These are phyloP conservation scores for Tympanoctomys barrerae DNA, from an alignment of 2,797 vertebrate genomes.

Conservation along the genomic window DNA sequence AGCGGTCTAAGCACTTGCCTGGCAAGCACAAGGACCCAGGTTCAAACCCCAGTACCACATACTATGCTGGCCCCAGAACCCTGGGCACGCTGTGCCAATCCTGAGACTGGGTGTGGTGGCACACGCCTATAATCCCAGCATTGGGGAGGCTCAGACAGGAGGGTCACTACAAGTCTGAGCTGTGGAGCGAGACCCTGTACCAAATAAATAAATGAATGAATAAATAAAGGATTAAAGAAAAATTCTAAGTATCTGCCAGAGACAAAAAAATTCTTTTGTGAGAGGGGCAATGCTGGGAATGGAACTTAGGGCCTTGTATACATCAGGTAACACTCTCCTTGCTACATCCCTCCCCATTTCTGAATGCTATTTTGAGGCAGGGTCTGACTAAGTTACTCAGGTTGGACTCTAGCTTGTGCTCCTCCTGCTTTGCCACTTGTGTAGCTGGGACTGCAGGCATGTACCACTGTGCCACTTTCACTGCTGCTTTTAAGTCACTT, in stretches of 20 bases:
- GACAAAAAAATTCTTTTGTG: not conserved
- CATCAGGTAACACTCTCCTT: not conserved
- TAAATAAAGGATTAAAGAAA: not conserved
- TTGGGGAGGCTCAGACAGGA: too few species aligned
- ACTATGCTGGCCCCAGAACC: too few species aligned
- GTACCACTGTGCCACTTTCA: not conserved
- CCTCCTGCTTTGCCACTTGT: not conserved
- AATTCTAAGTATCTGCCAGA: constrained; percentile 44
- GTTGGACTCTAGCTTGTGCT: not conserved
- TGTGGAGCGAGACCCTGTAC: too few species aligned
- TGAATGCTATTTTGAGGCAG: not conserved
- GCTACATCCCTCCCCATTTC: not conserved
- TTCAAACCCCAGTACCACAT: too few species aligned
- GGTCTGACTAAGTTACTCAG: not conserved
- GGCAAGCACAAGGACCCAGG: too few species aligned
- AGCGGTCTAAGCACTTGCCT: too few species aligned
- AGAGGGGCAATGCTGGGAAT: not conserved
- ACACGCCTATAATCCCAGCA: too few species aligned
- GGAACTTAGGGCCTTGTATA: not conserved
- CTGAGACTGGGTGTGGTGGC: too few species aligned
- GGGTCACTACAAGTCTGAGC: too few species aligned
- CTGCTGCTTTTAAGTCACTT: not conserved
- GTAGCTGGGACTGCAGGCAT: not conserved
- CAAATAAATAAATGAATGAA: too few species aligned
- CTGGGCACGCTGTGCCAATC: too few species aligned